Evolutionary conservation across 2,888 invertebrate genomes (phyloP).

Genomic region (Cerceris rybyensis): DNA sequence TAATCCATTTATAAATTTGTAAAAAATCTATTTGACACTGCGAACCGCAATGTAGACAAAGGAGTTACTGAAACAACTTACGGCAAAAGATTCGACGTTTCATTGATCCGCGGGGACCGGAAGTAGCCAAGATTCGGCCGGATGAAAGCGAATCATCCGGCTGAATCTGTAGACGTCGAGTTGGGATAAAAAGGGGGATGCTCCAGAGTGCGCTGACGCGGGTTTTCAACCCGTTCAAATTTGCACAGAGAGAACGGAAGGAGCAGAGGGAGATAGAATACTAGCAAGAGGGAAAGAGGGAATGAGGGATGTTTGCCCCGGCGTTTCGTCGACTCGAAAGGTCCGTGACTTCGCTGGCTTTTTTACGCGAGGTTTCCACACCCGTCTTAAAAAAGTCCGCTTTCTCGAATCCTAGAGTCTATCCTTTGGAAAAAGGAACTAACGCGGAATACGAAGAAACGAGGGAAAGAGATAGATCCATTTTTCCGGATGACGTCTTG

Average conservation of each 20-base stretch:
- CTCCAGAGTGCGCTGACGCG: constrained; percentile 47
- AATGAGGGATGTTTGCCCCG: constrained; percentile 45
- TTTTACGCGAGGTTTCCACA: constrained; percentile 41
- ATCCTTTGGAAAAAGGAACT: not conserved
- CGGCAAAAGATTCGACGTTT: constrained; percentile 42
- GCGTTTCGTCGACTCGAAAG: constrained; percentile 45
- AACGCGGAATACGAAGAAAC: not conserved
- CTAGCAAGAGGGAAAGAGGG: constrained; percentile 30
- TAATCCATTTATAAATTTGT: too few relatives aligned
- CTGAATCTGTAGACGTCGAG: constrained; percentile 28
- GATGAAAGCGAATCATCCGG: constrained; percentile 50
- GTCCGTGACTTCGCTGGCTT: constrained; percentile 63
- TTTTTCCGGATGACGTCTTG: constrained; percentile 11
- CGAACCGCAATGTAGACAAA: not conserved
- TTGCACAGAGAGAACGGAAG: constrained; percentile 62
- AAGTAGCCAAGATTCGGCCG: constrained; percentile 41
- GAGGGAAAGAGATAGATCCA: not conserved
- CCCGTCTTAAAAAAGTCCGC: constrained; percentile 45
- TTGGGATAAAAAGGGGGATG: constrained; percentile 16
- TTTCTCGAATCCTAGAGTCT: constrained; percentile 6
- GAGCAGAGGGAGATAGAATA: constrained; percentile 18
- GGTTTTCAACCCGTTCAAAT: constrained; percentile 71
- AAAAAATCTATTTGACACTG: too few relatives aligned
- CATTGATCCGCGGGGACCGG: constrained; percentile 41
- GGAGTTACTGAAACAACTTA: constrained; percentile 35